Evolutionary conservation across 2,797 vertebrate genomes (phyloP).

Genomic region (Chloroceryle amazona): DNA sequence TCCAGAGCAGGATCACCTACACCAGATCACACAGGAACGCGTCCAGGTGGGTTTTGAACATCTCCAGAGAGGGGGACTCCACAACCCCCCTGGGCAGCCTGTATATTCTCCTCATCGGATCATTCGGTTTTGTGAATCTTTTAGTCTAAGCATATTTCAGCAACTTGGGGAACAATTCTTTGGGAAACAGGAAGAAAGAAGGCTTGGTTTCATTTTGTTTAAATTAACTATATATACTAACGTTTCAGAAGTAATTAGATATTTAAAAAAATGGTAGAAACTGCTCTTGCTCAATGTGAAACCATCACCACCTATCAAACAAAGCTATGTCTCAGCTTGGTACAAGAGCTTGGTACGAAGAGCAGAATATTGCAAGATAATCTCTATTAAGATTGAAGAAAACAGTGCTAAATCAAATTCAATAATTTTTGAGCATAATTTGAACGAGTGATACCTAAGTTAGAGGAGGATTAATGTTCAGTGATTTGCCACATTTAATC

Average conservation of each 20-base stretch:
- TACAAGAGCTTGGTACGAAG: not conserved
- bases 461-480: not conserved
- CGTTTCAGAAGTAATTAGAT: not conserved
- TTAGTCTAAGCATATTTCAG: not conserved
- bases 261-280: not conserved
- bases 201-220: not conserved
- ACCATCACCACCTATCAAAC: not conserved
- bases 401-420: not conserved
- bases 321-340: not conserved
- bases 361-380: not conserved
- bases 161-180: not conserved
- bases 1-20: too few species aligned
- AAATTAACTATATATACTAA: not conserved
- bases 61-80: too few species aligned
- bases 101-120: too few species aligned
- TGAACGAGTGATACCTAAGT: not conserved
- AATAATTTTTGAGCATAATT: not conserved
- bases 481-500: not conserved
- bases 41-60: too few species aligned
- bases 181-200: not conserved
- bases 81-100: too few species aligned
- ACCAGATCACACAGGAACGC: too few species aligned
- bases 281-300: not conserved
- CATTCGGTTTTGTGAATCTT: not conserved
- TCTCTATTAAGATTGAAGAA: not conserved